These are phyloP conservation scores for Carettochelys insculpta DNA, from an alignment of 2,113 vertebrate genomes.

Conservation along the genomic window DNA sequence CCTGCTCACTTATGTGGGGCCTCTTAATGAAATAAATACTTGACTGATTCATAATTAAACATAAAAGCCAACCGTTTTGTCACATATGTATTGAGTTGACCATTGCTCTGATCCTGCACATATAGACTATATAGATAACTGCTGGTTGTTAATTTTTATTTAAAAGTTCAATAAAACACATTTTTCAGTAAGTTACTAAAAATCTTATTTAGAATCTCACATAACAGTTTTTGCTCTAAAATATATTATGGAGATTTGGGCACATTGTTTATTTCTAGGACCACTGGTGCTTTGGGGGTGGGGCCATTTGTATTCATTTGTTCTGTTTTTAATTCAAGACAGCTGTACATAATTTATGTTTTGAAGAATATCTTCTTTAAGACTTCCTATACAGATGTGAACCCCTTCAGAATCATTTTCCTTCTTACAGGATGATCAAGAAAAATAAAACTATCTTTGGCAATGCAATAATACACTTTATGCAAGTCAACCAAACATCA, in stretches of 20 bases:
- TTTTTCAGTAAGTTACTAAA: neutral
- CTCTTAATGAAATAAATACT: neutral
- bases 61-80: neutral
- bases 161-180: neutral
- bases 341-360: neutral
- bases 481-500: neutral
- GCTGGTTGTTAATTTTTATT: neutral
- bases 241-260: neutral
- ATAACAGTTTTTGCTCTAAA: neutral
- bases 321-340: neutral
- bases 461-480: neutral
- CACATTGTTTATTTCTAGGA: rapidly evolving
- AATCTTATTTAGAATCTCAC: neutral
- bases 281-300: neutral
- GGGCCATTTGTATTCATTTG: neutral
- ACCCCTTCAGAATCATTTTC: neutral
- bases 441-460: neutral
- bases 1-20: neutral
- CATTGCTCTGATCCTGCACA: neutral
- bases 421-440: neutral
- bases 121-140: neutral
- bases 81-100: neutral
- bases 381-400: neutral
- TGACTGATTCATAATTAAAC: neutral
- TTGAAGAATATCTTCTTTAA: neutral